Percentiles rank a stretch among this genome's conserved stretches.
These are phyloP conservation scores for Noctua comes DNA, from an alignment of 2,888 invertebrate genomes.

Conservation along the genomic window DNA sequence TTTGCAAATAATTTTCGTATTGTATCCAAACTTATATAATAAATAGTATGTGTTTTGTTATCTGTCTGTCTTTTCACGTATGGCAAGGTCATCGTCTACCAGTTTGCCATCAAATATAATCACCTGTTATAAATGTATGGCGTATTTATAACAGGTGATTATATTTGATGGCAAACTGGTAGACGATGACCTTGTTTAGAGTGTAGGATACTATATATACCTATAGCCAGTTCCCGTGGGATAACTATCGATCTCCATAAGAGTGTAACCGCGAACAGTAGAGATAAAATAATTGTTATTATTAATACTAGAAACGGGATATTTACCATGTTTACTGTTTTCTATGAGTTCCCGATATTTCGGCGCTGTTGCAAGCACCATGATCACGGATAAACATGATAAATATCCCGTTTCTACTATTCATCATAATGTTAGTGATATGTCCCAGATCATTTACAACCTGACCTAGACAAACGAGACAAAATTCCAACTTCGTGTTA, in stretches of 20 bases:
- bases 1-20: constrained; percentile 28
- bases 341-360: too few species aligned
- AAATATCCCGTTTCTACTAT: too few species aligned
- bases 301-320: too few species aligned
- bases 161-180: neutral
- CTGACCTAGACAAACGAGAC: neutral
- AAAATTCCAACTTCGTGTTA: neutral
- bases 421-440: too few species aligned
- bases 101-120: neutral
- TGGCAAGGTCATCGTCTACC: accelerated
- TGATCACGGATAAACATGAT: too few species aligned
- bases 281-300: neutral
- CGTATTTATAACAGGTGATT: neutral
- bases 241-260: neutral
- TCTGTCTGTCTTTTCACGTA: neutral
- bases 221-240: too few species aligned
- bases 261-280: neutral
- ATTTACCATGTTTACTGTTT: too few species aligned
- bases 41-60: neutral
- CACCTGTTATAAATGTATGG: neutral
- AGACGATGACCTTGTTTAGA: neutral
- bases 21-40: neutral
- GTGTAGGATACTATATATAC: neutral
- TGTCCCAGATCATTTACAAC: neutral
- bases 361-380: too few species aligned